Conservation (phyloP, 2,113 vertebrate species). For the Cichladusa arquata region DNA sequence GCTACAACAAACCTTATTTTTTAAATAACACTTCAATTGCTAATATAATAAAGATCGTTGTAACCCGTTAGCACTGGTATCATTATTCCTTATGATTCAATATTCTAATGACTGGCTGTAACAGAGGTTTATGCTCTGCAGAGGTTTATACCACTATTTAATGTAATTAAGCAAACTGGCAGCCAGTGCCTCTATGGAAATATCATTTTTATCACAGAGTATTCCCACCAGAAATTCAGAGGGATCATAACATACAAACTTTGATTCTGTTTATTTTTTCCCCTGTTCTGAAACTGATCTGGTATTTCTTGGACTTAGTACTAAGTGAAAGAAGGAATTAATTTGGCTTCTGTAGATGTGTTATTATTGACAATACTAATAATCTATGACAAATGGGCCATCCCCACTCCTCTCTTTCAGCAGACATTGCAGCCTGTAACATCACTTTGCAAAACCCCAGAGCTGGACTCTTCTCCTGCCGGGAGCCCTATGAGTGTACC, state of each 20-base stretch:
- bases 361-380: slow-evolving; percentile 55
- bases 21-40: slow-evolving; percentile 70
- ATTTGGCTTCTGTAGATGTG: slow-evolving; percentile 47
- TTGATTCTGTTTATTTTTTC: slow-evolving; percentile 62
- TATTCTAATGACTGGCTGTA: slow-evolving; percentile 36
- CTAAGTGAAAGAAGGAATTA: slow-evolving; percentile 48
- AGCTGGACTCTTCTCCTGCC: not conserved
- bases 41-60: slow-evolving; percentile 73
- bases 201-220: slow-evolving; percentile 59
- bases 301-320: slow-evolving; percentile 44
- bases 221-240: slow-evolving; percentile 73
- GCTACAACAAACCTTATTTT: slow-evolving; percentile 64
- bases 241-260: slow-evolving; percentile 56
- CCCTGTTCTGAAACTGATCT: slow-evolving; percentile 55
- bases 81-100: slow-evolving; percentile 60
- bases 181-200: slow-evolving; percentile 66
- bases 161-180: slow-evolving; percentile 76
- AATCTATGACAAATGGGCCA: slow-evolving; percentile 44
- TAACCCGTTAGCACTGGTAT: slow-evolving; percentile 59
- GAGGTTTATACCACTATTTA: slow-evolving; percentile 71
- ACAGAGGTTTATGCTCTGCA: slow-evolving; percentile 64
- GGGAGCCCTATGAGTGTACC: not conserved
- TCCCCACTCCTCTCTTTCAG: not conserved
- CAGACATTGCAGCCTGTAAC: not conserved
- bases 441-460: slow-evolving; percentile 4